phyloP scores from a whole-genome alignment of 2,888 invertebrate genomes.

The Mythimna ferrago region DNA sequence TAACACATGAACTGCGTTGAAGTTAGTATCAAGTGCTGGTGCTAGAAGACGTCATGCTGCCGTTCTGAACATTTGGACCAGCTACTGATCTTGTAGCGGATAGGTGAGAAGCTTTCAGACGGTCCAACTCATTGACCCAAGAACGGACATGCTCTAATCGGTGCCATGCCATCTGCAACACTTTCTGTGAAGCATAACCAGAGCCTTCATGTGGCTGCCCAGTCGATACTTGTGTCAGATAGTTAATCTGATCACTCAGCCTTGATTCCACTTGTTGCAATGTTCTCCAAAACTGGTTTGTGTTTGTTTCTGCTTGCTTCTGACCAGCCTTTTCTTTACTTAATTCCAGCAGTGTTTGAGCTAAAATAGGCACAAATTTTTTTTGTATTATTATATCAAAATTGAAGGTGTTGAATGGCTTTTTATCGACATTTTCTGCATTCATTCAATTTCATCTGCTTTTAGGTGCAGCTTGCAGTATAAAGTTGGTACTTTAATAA shows the following conservation, averaged over 20 bases:
- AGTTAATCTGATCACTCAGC: slow-evolving; percentile 98
- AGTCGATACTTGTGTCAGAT: slow-evolving; percentile 98
- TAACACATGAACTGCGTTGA: slow-evolving; percentile 11
- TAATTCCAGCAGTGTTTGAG: slow-evolving; percentile 97
- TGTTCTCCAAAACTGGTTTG: slow-evolving; percentile 97
- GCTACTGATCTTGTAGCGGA: slow-evolving; percentile 82
- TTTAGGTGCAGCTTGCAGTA: too few species aligned
- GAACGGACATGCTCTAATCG: slow-evolving; percentile 97
- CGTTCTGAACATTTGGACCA: slow-evolving; percentile 79
- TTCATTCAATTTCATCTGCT: too few species aligned
- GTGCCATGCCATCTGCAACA: slow-evolving; percentile 99
- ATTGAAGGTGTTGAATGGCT: too few species aligned
- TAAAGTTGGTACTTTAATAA: too few species aligned
- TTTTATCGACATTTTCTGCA: too few species aligned
- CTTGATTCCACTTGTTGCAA: slow-evolving; percentile 97
- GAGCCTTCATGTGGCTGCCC: slow-evolving; percentile 99
- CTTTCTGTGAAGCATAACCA: slow-evolving; percentile 98
- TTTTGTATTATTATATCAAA: too few species aligned
- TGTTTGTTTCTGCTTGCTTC: slow-evolving; percentile 97
- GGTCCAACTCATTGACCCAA: slow-evolving; percentile 96
- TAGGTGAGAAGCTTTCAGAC: slow-evolving; percentile 94
- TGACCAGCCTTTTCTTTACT: slow-evolving; percentile 98
- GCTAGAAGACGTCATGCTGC: slow-evolving; percentile 86
- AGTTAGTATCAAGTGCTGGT: slow-evolving; percentile 83
- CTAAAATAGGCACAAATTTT: slow-evolving; percentile 84